phyloP scores from a whole-genome alignment of 2,113 vertebrate species.

The Etheostoma cragini region DNA sequence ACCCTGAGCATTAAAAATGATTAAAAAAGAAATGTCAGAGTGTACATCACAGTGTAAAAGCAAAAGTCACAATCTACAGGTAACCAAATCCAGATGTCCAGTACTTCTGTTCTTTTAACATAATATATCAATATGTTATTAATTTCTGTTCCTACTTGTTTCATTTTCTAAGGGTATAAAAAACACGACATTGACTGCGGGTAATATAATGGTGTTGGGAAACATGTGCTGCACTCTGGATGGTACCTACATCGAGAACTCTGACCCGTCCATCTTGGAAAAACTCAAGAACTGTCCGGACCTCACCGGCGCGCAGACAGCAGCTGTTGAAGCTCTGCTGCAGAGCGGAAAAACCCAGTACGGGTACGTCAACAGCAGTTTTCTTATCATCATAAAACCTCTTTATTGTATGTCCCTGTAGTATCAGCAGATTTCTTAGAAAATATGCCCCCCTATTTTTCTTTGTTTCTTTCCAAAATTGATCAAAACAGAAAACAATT shows the following conservation, averaged over 20 bases:
- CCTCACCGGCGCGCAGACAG: constrained; percentile 46
- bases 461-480: not conserved
- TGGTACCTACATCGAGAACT: constrained; percentile 70
- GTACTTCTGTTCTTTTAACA: not conserved
- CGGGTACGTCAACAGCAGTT: constrained; percentile 65
- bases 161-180: constrained; percentile 70
- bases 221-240: constrained; percentile 81
- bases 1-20: not conserved
- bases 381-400: not conserved
- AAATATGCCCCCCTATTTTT: not conserved
- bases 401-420: not conserved
- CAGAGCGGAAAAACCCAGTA: constrained; percentile 65
- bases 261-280: constrained; percentile 78
- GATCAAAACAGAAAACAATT: not conserved
- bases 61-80: too few relatives aligned
- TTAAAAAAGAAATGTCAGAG: not conserved
- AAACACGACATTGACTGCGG: constrained; percentile 54
- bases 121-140: not conserved
- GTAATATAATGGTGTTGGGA: constrained; percentile 75
- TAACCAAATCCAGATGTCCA: not conserved
- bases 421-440: not conserved
- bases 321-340: constrained; percentile 66
- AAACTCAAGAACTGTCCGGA: constrained; percentile 72
- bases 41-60: not conserved
- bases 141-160: not conserved